A percentile compares a stretch with the other conserved stretches of the same genome.
Conservation (phyloP, 2,113 vertebrate species). For the Neotoma lepida region DNA sequence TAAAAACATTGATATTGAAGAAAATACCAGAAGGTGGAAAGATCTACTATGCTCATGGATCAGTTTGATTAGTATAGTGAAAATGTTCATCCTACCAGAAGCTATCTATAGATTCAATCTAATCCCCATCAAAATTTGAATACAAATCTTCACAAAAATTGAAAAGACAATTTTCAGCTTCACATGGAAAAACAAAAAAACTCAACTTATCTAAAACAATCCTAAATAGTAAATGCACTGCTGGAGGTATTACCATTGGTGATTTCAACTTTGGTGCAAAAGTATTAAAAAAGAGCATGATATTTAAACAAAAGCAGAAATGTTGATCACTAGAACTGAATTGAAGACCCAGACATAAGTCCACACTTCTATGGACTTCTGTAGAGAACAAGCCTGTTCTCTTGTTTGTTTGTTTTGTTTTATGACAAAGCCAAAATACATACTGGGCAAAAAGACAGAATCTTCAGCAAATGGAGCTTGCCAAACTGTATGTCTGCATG, state of each 20-base stretch:
- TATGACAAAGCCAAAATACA: background rate
- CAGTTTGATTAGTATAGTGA: too few species aligned
- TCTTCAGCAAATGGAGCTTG: background rate
- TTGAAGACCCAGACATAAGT: background rate
- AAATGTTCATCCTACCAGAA: too few species aligned
- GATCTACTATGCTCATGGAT: too few species aligned
- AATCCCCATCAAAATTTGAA: too few species aligned
- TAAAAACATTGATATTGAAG: too few species aligned
- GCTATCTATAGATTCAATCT: too few species aligned
- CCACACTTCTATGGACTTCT: background rate
- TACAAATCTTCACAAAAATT: background rate
- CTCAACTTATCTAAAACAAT: background rate
- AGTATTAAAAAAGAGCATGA: background rate
- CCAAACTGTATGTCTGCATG: background rate
- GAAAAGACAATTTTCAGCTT: background rate
- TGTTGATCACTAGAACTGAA: background rate
- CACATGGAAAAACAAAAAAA: background rate
- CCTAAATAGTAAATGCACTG: background rate
- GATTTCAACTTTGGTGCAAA: background rate
- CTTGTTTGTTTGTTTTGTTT: background rate
- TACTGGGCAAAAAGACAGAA: background rate
- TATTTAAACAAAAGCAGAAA: background rate
- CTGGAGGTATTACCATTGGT: background rate
- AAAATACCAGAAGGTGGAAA: too few species aligned
- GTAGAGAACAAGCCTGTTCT: too few species aligned